These are phyloP conservation scores for Halichoerus grypus DNA, from an alignment of 2,113 vertebrate genomes.

Conservation along the genomic window DNA sequence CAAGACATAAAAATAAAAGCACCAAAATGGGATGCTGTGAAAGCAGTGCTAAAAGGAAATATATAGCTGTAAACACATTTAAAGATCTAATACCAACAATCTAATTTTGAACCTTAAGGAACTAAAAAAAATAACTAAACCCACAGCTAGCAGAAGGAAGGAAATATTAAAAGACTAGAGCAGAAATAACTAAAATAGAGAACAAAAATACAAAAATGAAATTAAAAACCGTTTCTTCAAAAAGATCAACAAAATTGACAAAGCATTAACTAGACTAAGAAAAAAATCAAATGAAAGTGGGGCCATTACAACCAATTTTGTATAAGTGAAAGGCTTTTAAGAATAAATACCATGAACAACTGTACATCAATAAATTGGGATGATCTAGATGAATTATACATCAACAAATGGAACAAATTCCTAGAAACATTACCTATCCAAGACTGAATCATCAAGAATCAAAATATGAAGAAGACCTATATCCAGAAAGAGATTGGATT, in stretches of 20 bases:
- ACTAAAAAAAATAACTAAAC: background rate
- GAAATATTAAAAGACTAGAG: background rate
- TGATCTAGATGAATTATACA: background rate
- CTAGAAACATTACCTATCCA: background rate
- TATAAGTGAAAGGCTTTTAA: background rate
- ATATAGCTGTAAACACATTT: background rate
- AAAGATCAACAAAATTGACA: background rate
- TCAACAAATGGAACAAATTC: background rate
- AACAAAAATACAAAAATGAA: background rate
- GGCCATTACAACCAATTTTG: background rate
- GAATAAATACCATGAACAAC: background rate
- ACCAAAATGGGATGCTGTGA: background rate
- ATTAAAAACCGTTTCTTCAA: background rate
- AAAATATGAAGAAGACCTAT: background rate
- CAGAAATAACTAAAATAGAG: background rate
- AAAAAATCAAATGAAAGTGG: background rate
- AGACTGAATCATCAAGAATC: background rate
- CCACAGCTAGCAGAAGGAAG: background rate
- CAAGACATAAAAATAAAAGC: background rate
- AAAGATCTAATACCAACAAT: background rate
- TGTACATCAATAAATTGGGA: background rate
- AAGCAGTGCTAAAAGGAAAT: background rate
- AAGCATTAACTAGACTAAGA: background rate
- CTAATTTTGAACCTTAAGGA: background rate
- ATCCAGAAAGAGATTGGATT: background rate